Evolutionary conservation across 2,888 invertebrate genomes (phyloP).

Genomic region (Thera britannica): DNA sequence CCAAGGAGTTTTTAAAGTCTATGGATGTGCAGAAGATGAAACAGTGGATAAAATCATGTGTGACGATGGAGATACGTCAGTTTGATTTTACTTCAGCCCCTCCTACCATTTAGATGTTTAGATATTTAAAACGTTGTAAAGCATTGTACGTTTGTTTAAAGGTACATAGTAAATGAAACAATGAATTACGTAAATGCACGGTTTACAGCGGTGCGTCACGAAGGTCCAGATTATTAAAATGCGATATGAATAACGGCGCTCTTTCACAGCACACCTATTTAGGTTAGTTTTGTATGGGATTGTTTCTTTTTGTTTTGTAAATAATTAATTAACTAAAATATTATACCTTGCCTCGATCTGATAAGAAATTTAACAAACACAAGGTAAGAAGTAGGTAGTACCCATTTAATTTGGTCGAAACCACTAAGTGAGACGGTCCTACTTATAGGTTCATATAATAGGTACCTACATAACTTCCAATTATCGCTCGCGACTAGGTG

Average conservation of each 20-base stretch:
- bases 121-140: not conserved
- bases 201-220: slow-evolving; percentile 57
- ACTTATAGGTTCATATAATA: too few species aligned
- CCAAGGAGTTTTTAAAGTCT: too few species aligned
- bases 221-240: slow-evolving; percentile 49
- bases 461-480: too few species aligned
- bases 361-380: not conserved
- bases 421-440: not conserved
- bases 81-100: too few species aligned
- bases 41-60: too few species aligned
- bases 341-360: not conserved
- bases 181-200: slow-evolving; percentile 69
- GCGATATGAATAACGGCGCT: slow-evolving; percentile 46
- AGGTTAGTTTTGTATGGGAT: slow-evolving; percentile 12
- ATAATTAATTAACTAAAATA: slow-evolving; percentile 1
- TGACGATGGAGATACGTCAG: too few species aligned
- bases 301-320: slow-evolving; percentile 3
- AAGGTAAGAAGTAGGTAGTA: not conserved
- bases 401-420: not conserved
- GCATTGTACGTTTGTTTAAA: not conserved
- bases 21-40: too few species aligned
- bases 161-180: slow-evolving; percentile 61
- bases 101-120: too few species aligned
- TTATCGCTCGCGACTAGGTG: too few species aligned
- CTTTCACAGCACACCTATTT: slow-evolving; percentile 35